Base-by-base conservation (phyloP, 2,888 invertebrate species). In the Amiota communis region DNA sequence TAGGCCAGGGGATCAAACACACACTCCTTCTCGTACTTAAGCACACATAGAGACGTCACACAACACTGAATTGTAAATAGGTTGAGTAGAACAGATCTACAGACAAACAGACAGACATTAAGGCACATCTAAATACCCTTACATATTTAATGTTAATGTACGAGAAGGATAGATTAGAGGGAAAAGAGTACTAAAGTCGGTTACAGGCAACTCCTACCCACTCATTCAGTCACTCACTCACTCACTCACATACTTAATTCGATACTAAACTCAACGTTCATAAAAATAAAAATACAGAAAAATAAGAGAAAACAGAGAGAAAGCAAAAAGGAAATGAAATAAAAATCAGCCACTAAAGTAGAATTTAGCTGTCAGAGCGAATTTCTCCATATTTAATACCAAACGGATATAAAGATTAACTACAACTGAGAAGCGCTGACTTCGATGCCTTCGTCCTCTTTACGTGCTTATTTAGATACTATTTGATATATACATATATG, bases 331-430 rank as follows among this genome's bases (percentile, higher is more conserved):
- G 76, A 79, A 80, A 76, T 81, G 79, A 78, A 75, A 83, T 77
- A 82, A 77, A 80, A 81, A 82, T 81, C 81, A 77, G 75, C 80
- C 78, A 78, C 76, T 78, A 77, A 79, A 79, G 76, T 77, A 79
- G 78, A 81, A 79, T 81, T 83, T 78, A 84, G 80, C 82, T 85
- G 82, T 82, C 86, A 82, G 79, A 79, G 79, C 74, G 77, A 78
- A 81, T 83, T 84, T 79, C 80, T 81, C 77, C 82, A 81, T 85
- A 85, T 83, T 80, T 84, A 81, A 81, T 84, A 85, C 76, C 79
- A 81, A 80, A 77, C 79, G 84, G 79, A 86, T 85, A 82, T 80
- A 82, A 78, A 81, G 81, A 87, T 86, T 86, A 85, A 85, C 81
- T 80, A 76, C 75, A 65, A 70, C 67, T 36, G 36, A 36, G 70